phyloP scores from a whole-genome alignment of 2,113 vertebrate genomes.

The Hippocampus barbouri region DNA sequence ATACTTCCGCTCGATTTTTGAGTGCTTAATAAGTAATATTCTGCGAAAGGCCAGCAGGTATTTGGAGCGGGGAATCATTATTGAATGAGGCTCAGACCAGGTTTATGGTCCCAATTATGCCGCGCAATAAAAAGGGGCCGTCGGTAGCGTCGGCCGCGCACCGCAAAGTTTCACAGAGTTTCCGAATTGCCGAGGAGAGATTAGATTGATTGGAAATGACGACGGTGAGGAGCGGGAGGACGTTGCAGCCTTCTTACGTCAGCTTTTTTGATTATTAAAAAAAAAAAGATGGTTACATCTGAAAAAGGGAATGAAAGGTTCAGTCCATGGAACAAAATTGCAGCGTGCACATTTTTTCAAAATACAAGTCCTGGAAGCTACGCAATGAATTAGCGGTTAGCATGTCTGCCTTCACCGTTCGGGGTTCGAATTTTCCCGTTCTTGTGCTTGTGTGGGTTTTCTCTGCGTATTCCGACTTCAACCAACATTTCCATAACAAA shows the following conservation, averaged over 20 bases:
- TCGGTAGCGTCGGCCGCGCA: constrained; percentile 42
- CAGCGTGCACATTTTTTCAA: background rate
- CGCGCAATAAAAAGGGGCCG: constrained; percentile 52
- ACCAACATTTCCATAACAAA: too few relatives aligned
- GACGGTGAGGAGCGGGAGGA: constrained; percentile 30
- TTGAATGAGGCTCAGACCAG: constrained; percentile 63
- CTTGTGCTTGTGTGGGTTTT: background rate
- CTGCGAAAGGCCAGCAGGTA: constrained; percentile 71
- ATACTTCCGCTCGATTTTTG: constrained; percentile 67
- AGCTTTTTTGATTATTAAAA: constrained; percentile 31
- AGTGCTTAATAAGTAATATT: constrained; percentile 71
- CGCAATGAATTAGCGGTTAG: background rate
- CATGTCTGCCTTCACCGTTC: background rate
- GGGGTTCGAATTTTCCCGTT: background rate
- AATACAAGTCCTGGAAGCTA: background rate
- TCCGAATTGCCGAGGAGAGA: constrained; percentile 48
- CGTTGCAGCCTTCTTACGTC: constrained; percentile 56
- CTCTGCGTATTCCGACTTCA: too few relatives aligned
- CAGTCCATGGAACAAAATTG: background rate
- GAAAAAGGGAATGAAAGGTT: background rate
- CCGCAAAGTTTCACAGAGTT: constrained; percentile 48
- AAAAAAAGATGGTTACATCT: constrained; percentile 34
- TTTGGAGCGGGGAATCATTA: constrained; percentile 67
- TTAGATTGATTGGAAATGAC: constrained; percentile 56
- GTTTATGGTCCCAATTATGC: constrained; percentile 71